Percentiles rank a stretch among this genome's conserved stretches.
Evolutionary conservation across 1,140 invertebrate species (phyloP).

Genomic region (Lepidurus arcticus): DNA sequence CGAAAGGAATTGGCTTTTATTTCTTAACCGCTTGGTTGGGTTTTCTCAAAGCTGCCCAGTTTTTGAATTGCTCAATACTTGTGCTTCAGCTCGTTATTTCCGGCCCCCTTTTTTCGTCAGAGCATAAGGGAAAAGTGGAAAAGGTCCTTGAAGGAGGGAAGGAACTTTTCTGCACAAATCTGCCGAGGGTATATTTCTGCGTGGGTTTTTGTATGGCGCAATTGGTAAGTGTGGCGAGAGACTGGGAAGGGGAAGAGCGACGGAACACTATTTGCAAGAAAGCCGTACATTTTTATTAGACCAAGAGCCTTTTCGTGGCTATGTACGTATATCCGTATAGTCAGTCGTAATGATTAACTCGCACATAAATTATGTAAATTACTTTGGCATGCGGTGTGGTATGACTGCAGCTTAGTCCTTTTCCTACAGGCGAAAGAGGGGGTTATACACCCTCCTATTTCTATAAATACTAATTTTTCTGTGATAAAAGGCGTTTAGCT

Average conservation of each 20-base stretch:
- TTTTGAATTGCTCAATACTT: not conserved
- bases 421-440: too few species aligned
- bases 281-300: not conserved
- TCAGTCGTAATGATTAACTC: not conserved
- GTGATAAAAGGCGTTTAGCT: too few species aligned
- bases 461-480: too few species aligned
- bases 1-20: not conserved
- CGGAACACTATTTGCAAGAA: not conserved
- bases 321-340: not conserved
- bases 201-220: too few species aligned
- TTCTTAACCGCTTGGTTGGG: conserved; percentile 9
- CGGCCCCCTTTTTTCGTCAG: not conserved
- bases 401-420: too few species aligned
- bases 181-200: too few species aligned
- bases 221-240: not conserved
- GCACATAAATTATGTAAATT: not conserved
- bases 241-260: not conserved
- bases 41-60: not conserved
- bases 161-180: too few species aligned
- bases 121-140: not conserved
- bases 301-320: not conserved
- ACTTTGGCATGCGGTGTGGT: not conserved
- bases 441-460: too few species aligned
- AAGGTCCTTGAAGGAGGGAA: too few species aligned
- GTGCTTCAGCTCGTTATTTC: not conserved